These are phyloP conservation scores for Argentina silus DNA, from an alignment of 2,797 vertebrate genomes.

Conservation along the genomic window DNA sequence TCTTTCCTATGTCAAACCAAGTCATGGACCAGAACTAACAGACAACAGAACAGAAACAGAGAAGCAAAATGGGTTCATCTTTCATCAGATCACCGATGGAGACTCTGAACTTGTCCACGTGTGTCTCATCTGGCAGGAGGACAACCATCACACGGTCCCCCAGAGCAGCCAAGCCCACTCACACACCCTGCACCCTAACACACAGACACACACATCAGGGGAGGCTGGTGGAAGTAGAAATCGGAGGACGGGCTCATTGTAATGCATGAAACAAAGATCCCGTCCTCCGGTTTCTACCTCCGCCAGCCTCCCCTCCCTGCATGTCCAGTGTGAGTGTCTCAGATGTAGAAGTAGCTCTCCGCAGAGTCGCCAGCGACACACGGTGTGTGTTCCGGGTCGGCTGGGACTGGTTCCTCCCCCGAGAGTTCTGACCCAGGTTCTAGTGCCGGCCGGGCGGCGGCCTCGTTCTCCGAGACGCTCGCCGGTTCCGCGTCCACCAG, in stretches of 20 bases:
- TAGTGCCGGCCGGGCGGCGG: not conserved
- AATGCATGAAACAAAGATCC: not conserved
- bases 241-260: too few relatives aligned
- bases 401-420: conserved; percentile 59
- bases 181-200: too few relatives aligned
- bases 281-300: not conserved
- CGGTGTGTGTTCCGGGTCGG: conserved; percentile 16
- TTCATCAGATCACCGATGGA: too few relatives aligned
- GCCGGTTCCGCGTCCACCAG: conserved; percentile 77
- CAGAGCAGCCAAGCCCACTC: too few relatives aligned
- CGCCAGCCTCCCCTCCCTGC: not conserved
- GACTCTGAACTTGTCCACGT: too few relatives aligned
- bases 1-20: not conserved
- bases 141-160: too few relatives aligned
- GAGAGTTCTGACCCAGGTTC: conserved; percentile 52
- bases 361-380: conserved; percentile 31
- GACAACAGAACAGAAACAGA: not conserved
- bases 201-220: too few relatives aligned
- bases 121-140: too few relatives aligned
- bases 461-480: conserved; percentile 52
- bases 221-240: too few relatives aligned
- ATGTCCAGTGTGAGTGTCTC: conserved; percentile 13
- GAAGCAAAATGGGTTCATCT: too few relatives aligned
- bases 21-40: not conserved
- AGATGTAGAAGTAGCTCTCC: conserved; percentile 74